These are phyloP conservation scores for Centropyge bicolor DNA, from an alignment of 2,797 vertebrate species.

Conservation along the genomic window DNA sequence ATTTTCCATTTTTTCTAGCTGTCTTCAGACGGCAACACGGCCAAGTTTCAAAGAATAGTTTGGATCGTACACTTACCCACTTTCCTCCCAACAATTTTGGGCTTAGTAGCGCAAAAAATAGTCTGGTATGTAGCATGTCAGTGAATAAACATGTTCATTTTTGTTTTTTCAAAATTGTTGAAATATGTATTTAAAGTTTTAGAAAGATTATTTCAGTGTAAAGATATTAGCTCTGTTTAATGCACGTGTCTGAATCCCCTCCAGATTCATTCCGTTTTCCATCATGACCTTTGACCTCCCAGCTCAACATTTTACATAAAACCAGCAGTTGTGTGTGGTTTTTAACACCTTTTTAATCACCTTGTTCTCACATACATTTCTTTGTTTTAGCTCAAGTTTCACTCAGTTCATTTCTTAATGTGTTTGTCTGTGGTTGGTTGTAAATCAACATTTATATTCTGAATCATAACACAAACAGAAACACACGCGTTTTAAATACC, in stretches of 20 bases:
- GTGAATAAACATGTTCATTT: too few species aligned
- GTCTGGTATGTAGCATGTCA: too few species aligned
- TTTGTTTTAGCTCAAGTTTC: not conserved
- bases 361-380: not conserved
- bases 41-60: not conserved
- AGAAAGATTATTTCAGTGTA: too few species aligned
- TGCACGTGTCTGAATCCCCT: too few species aligned
- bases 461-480: slow-evolving; percentile 12
- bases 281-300: too few species aligned
- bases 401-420: not conserved
- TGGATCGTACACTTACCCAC: rapidly evolving
- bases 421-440: not conserved
- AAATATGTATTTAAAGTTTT: too few species aligned
- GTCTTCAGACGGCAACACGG: not conserved
- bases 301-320: too few species aligned
- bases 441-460: not conserved
- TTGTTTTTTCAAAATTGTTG: too few species aligned
- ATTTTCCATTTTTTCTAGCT: slow-evolving; percentile 10
- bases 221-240: too few species aligned
- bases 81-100: not conserved
- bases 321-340: not conserved
- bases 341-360: not conserved
- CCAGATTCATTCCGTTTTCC: too few species aligned
- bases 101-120: too few species aligned
- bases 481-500: not conserved